Evolutionary conservation across 2,113 vertebrate genomes (phyloP), one percentile per base, ranked within the genome.

Genomic region (Odontophorus gujanensis): DNA sequence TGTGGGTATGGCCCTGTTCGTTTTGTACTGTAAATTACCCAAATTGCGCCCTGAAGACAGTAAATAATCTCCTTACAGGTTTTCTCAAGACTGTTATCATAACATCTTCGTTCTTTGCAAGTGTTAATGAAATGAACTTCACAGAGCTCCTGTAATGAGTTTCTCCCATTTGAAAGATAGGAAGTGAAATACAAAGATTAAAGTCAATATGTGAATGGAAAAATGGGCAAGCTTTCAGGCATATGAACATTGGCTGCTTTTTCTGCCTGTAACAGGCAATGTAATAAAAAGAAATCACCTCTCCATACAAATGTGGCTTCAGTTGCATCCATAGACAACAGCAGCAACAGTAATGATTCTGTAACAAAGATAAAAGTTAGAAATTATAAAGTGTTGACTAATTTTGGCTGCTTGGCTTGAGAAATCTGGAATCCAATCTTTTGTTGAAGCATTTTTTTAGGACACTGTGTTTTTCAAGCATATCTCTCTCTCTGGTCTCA

Each of bases 61-160:
- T 61, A 89, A 90, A 81, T 95, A 13, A 93, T 84, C 90, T 86
- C n/a, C 67, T 81, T 61, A 67, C 30, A 36, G 62, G 2, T 58
- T 86, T 90, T 85, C 75, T 72, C 38, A 24, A 87, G 50, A 11
- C 34, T 85, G 36, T 87, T 91, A 89, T 80, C 63, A 3, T 74
- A 82, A 69, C 68, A 71, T 92, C 81, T 92, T 82, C 43, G 30
- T 78, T 92, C 57, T 73, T 91, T 78, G 83, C 68, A 93, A 77
- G 68, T 48, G 36, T 71, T 95, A 88, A 92, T 90, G 47, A 93
- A 87, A 66, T 55, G 47, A 95, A 81, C 61, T 92, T 93, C 85
- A 68, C 34, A 88, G 66, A 71, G 43, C 47, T 80, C 87, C 87
- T 93, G 51, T 77, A 89, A 68, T 65, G 62, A 75, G 24, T 83